Evolutionary conservation across 2,888 invertebrate genomes (phyloP).

Genomic region (Bombylius discolor): DNA sequence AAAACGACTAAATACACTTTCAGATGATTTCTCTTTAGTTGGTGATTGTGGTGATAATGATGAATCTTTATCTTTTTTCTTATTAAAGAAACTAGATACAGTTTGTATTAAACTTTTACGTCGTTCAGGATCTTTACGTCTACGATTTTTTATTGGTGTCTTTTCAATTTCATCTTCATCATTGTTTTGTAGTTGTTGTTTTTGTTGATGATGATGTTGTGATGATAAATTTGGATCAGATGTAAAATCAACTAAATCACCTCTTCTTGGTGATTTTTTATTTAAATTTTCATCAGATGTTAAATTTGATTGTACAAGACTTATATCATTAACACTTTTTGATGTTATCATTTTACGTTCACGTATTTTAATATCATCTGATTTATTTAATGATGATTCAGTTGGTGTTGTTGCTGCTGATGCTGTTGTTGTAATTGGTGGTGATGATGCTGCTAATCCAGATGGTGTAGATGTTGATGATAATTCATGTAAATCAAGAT

Average conservation of each 20-base stretch:
- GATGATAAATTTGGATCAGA: constrained; percentile 45
- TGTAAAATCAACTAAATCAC: constrained; percentile 33
- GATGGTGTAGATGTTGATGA: neutral
- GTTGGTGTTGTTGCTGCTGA: constrained; percentile 8
- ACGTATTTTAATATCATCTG: constrained; percentile 22
- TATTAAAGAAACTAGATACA: constrained; percentile 69
- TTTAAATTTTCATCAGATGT: constrained; percentile 19
- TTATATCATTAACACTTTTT: constrained; percentile 35
- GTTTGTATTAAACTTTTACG: constrained; percentile 74
- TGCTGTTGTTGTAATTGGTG: neutral
- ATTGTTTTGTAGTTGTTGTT: no score
- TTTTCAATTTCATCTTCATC: neutral
- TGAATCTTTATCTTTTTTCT: constrained; percentile 49
- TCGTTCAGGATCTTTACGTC: constrained; percentile 51
- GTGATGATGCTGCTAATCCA: constrained; percentile 7
- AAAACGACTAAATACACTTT: constrained; percentile 42
- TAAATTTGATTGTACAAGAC: constrained; percentile 19
- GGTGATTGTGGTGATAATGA: constrained; percentile 39
- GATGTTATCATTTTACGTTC: constrained; percentile 34
- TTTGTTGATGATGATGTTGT: constrained; percentile 6
- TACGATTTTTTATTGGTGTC: constrained; percentile 18
- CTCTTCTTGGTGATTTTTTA: constrained; percentile 10
- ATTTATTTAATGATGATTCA: constrained; percentile 13
- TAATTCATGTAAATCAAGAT: constrained; percentile 24
- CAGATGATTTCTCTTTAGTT: constrained; percentile 14